phyloP scores from a whole-genome alignment of 2,888 invertebrate species.

The Pandemis corylana region DNA sequence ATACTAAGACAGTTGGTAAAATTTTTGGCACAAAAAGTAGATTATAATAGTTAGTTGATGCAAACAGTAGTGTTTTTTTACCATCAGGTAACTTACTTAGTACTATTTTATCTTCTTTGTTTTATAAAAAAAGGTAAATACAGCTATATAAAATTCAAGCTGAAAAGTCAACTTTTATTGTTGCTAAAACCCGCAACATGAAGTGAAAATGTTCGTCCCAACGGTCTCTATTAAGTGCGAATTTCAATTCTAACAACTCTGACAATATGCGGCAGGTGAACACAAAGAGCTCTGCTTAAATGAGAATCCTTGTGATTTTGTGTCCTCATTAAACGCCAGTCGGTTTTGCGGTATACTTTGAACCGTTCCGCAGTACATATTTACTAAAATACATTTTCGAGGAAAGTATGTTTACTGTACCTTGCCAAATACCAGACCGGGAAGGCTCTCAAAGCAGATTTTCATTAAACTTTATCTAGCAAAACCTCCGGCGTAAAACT shows the following conservation, averaged over 20 bases:
- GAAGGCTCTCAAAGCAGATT: constrained; percentile 6
- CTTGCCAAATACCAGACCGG: neutral
- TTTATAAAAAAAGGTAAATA: too few relatives aligned
- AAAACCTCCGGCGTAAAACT: constrained; percentile 16
- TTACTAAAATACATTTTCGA: constrained; percentile 5
- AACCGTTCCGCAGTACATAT: neutral
- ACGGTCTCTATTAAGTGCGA: constrained; percentile 5
- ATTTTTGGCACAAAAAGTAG: too few relatives aligned
- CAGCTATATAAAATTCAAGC: neutral
- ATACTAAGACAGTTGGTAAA: too few relatives aligned
- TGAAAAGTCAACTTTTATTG: neutral
- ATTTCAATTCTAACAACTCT: constrained; percentile 12
- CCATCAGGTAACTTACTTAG: too few relatives aligned
- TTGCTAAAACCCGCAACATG: neutral
- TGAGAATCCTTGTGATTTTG: constrained; percentile 40
- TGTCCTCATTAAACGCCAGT: constrained; percentile 38
- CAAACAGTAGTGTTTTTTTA: too few relatives aligned
- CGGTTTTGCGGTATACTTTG: constrained; percentile 37
- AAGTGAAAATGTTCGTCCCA: neutral
- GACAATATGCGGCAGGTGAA: constrained; percentile 21
- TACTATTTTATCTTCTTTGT: too few relatives aligned
- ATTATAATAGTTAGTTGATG: too few relatives aligned
- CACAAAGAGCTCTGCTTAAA: constrained; percentile 33
- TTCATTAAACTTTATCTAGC: constrained; percentile 29
- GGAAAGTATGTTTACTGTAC: constrained; percentile 9